These are phyloP conservation scores for Megaustenia siamemsis DNA, from an alignment of 2,888 invertebrate species.

Conservation along the genomic window DNA sequence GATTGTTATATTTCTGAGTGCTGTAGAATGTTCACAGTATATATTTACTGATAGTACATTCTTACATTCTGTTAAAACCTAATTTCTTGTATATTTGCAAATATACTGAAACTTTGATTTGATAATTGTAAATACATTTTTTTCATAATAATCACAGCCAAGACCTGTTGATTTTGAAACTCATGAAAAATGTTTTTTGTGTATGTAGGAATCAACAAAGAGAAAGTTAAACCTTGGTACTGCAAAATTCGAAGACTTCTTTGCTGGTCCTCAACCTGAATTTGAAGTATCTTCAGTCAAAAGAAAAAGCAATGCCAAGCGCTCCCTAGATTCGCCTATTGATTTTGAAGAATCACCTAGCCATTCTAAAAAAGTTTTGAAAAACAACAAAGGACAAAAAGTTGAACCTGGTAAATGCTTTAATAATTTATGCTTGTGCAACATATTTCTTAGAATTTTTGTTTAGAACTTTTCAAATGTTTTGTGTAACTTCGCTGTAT, in stretches of 20 bases:
- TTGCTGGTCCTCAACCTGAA: constrained; percentile 89
- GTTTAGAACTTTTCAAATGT: no score
- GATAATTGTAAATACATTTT: no score
- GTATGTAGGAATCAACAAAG: constrained; percentile 80
- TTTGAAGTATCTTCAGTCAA: constrained; percentile 81
- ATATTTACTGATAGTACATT: no score
- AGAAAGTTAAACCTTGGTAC: constrained; percentile 84
- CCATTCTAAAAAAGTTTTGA: constrained; percentile 23
- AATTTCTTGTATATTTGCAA: no score
- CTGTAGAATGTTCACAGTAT: no score
- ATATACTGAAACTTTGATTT: no score
- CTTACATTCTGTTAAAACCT: no score
- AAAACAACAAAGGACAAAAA: constrained; percentile 51
- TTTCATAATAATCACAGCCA: no score
- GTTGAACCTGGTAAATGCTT: constrained; percentile 30
- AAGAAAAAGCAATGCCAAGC: constrained; percentile 60
- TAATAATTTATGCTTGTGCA: neutral
- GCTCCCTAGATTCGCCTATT: constrained; percentile 36
- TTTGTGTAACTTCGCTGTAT: no score
- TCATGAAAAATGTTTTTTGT: constrained; percentile 22
- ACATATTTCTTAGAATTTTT: neutral
- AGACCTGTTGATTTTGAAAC: no score
- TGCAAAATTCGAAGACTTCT: constrained; percentile 89
- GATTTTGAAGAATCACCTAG: constrained; percentile 50
- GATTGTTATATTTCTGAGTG: no score